phyloP scores from a whole-genome alignment of 2,797 vertebrate genomes.

The Peromyscus nudipes region DNA sequence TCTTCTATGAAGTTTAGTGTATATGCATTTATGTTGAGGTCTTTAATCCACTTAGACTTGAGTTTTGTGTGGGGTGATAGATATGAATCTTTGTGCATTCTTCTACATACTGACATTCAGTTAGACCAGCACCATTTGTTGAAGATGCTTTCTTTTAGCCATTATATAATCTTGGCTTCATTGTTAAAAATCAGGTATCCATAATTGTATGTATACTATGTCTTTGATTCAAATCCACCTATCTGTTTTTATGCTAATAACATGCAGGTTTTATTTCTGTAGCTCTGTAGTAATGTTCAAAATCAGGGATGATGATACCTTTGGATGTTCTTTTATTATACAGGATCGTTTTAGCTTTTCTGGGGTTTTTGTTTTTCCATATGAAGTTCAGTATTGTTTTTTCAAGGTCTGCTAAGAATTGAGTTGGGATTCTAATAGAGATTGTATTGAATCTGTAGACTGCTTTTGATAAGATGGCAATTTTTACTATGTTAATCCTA shows the following conservation, averaged over 20 bases:
- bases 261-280: background rate
- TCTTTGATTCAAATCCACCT: background rate
- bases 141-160: background rate
- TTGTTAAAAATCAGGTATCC: background rate
- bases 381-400: background rate
- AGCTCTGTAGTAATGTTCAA: background rate
- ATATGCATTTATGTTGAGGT: background rate
- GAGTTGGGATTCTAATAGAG: background rate
- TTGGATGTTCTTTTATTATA: no score
- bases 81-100: no score
- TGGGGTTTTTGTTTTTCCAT: background rate
- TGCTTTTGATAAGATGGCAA: no score
- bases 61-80: background rate
- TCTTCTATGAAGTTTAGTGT: background rate
- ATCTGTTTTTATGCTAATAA: background rate
- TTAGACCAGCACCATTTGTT: background rate
- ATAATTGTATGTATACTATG: background rate
- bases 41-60: background rate
- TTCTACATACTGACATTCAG: background rate
- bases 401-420: background rate
- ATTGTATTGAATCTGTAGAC: background rate
- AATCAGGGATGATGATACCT: background rate
- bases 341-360: no score
- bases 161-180: background rate
- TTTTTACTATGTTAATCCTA: background rate